These are phyloP conservation scores for Sapajus apella DNA, from an alignment of 2,113 vertebrate species.

Conservation along the genomic window DNA sequence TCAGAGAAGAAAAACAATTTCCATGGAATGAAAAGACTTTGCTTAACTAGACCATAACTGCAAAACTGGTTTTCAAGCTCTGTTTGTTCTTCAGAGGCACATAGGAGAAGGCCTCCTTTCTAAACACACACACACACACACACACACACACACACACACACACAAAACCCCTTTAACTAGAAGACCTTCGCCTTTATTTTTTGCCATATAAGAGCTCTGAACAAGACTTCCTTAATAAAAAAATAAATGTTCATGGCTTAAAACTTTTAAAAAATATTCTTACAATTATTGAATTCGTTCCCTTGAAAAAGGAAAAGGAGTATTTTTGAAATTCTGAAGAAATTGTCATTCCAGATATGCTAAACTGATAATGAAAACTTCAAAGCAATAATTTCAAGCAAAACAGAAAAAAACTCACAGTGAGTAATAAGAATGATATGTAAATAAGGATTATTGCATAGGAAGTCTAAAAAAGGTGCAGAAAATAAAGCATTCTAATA, in stretches of 20 bases:
- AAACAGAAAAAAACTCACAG: not conserved
- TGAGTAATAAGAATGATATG: not conserved
- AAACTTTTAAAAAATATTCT: constrained; percentile 13
- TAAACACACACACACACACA: not conserved
- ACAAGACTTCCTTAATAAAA: not conserved
- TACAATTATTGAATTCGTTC: not conserved
- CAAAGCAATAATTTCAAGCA: constrained; percentile 1
- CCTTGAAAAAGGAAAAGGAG: not conserved
- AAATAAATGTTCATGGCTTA: not conserved
- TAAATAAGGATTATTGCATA: not conserved
- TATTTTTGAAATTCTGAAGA: not conserved
- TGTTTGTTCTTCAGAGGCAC: not conserved
- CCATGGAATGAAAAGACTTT: not conserved
- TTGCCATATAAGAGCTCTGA: not conserved
- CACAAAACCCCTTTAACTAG: not conserved
- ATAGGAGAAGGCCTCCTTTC: not conserved
- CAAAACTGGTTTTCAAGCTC: not conserved
- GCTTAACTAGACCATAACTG: not conserved
- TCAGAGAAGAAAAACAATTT: constrained; percentile 4
- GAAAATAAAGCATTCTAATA: not conserved
- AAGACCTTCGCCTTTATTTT: not conserved
- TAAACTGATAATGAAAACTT: constrained; percentile 4
- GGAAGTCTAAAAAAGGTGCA: not conserved
- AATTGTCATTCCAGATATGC: not conserved
- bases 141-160: not conserved